phyloP scores from a whole-genome alignment of 2,888 invertebrate species.

The Sphaerophoria rueppellii region DNA sequence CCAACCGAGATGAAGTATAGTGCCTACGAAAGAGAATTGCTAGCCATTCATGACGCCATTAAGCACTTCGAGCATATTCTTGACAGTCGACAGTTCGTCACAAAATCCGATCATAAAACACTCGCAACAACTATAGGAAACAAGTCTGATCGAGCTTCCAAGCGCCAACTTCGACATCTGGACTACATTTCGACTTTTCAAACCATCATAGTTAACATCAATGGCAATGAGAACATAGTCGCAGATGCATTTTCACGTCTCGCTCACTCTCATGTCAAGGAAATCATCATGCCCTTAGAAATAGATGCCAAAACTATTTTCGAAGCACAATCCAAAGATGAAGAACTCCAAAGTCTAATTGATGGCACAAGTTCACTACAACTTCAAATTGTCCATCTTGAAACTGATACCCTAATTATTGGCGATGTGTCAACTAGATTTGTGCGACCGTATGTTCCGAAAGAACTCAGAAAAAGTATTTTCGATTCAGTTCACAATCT shows the following conservation, averaged over 20 bases:
- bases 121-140: conserved; percentile 75
- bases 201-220: neutral
- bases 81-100: conserved; percentile 60
- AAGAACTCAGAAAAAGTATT: conserved; percentile 28
- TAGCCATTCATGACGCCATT: conserved; percentile 78
- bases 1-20: conserved; percentile 77
- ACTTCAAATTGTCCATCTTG: neutral
- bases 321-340: no score
- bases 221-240: no score
- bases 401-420: neutral
- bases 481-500: conserved; percentile 34
- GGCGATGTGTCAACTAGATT: conserved; percentile 20
- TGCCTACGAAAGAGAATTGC: conserved; percentile 70
- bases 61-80: conserved; percentile 74
- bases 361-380: no score
- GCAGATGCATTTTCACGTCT: no score
- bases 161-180: conserved; percentile 77
- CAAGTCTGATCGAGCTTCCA: conserved; percentile 76
- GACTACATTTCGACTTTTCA: conserved; percentile 74
- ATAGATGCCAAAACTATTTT: no score
- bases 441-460: conserved; percentile 44
- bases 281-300: no score
- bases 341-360: no score
- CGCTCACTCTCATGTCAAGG: no score
- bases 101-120: conserved; percentile 62